Conservation (phyloP, 2,888 invertebrate species). For the Diarsia dahlii region DNA sequence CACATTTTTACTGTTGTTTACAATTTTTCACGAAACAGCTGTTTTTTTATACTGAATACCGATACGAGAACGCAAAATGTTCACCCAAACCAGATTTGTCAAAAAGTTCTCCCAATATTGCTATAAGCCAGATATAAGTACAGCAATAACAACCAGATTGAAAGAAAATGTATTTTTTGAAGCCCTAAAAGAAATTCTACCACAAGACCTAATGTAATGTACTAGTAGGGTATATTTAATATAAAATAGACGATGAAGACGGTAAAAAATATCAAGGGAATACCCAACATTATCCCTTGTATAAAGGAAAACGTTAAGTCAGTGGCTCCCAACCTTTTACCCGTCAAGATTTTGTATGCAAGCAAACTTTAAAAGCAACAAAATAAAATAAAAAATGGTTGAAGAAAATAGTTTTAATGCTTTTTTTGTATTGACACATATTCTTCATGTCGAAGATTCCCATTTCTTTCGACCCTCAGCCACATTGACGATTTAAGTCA, state of each 20-base stretch:
- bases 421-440: too few species aligned
- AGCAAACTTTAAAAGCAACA: too few species aligned
- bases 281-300: conserved; percentile 20
- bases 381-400: too few species aligned
- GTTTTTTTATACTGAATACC: too few species aligned
- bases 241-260: conserved; percentile 1
- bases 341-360: background rate
- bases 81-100: too few species aligned
- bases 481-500: too few species aligned
- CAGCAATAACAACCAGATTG: background rate
- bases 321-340: conserved; percentile 11
- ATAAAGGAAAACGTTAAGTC: background rate
- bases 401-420: too few species aligned
- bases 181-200: background rate
- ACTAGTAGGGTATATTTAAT: background rate
- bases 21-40: too few species aligned
- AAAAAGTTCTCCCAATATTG: background rate
- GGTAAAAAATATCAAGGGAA: conserved; percentile 20
- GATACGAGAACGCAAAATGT: too few species aligned
- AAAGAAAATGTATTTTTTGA: background rate
- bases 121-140: background rate
- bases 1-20: too few species aligned
- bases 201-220: background rate
- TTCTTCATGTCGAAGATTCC: too few species aligned
- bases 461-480: too few species aligned